Conservation (phyloP, 2,888 invertebrate species). For the Macroteleia sp. region DNA sequence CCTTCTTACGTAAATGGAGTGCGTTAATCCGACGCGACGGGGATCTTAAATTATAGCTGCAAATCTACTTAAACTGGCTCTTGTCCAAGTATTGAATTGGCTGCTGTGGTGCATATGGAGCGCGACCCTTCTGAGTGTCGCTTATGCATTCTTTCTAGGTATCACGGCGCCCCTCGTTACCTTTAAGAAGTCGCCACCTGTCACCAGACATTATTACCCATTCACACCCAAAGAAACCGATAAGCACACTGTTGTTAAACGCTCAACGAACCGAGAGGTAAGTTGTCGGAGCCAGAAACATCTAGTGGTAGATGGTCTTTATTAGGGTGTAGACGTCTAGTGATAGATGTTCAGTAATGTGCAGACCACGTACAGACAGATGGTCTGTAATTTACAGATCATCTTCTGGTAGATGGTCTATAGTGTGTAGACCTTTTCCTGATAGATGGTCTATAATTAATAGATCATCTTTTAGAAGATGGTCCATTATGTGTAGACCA, state of each 20-base stretch:
- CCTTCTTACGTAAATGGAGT: too few species aligned
- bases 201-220: conserved; percentile 62
- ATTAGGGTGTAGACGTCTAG: too few species aligned
- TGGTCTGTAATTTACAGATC: too few species aligned
- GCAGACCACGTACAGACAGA: too few species aligned
- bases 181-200: conserved; percentile 63
- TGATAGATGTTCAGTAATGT: too few species aligned
- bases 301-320: too few species aligned
- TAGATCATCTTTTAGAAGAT: too few species aligned
- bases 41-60: conserved; percentile 35
- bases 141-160: conserved; percentile 77
- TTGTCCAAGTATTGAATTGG: conserved; percentile 76
- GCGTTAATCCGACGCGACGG: too few species aligned
- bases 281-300: conserved; percentile 17
- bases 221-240: conserved; percentile 29
- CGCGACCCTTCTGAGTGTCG: conserved; percentile 70
- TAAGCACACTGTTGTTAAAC: conserved; percentile 6
- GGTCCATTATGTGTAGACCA: too few species aligned
- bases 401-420: too few species aligned
- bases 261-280: conserved; percentile 16
- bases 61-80: conserved; percentile 76
- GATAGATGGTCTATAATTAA: too few species aligned
- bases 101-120: conserved; percentile 78
- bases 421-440: too few species aligned
- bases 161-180: conserved; percentile 73